A percentile compares a stretch with the other conserved stretches of the same genome.
Conservation (phyloP, 92 coral and sea anemone species). For the Epizoanthus fatuus region DNA sequence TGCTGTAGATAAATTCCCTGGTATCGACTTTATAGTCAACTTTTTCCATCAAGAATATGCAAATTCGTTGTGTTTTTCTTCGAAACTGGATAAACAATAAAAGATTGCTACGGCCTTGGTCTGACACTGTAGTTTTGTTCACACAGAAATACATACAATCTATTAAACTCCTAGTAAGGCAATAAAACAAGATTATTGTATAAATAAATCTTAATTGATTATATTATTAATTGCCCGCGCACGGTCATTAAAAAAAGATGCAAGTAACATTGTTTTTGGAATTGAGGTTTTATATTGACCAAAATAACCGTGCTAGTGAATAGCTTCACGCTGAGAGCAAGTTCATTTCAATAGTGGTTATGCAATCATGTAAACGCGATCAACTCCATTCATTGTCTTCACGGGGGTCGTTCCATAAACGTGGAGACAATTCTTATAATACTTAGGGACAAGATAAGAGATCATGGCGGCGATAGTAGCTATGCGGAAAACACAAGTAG, state of each 20-base stretch:
- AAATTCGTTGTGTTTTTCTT: too few relatives aligned
- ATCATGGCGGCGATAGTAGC: constrained; percentile 3
- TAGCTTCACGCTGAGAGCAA: neutral
- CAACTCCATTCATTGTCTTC: neutral
- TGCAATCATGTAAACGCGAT: neutral
- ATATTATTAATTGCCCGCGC: too few relatives aligned
- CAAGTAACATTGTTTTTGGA: neutral
- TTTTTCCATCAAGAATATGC: too few relatives aligned
- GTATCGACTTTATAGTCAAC: too few relatives aligned
- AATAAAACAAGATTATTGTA: too few relatives aligned
- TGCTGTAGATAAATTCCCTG: too few relatives aligned
- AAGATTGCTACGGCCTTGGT: too few relatives aligned
- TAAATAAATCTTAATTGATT: too few relatives aligned
- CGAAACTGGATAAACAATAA: too few relatives aligned
- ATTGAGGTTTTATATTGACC: neutral
- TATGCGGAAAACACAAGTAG: neutral
- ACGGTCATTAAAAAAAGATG: neutral
- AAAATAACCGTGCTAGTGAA: neutral
- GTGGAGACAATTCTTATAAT: neutral
- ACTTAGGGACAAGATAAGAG: constrained; percentile 1
- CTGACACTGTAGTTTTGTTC: too few relatives aligned
- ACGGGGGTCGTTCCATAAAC: neutral
- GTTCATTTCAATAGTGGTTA: neutral
- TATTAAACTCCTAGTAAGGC: too few relatives aligned
- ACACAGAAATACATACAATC: too few relatives aligned